Conservation (phyloP, 2,113 vertebrate genomes). For the Toxotes chatareus region DNA sequence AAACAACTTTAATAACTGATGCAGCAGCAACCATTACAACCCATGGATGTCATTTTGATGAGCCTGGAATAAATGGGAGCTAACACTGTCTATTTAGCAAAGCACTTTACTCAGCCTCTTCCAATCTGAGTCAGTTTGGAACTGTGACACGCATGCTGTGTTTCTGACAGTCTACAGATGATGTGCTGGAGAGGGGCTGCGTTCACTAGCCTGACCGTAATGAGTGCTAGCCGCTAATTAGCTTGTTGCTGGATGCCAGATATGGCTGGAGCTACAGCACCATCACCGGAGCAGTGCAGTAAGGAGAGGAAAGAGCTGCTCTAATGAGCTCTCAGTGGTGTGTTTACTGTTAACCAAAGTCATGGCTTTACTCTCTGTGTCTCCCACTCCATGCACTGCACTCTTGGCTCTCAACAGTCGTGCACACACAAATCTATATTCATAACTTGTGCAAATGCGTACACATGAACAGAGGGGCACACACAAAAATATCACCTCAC, state of each 20-base stretch:
- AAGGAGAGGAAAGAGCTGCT: constrained; percentile 62
- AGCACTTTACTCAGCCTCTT: constrained; percentile 55
- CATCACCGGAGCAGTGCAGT: constrained; percentile 69
- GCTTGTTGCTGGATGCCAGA: constrained; percentile 76
- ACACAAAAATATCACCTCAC: constrained; percentile 43
- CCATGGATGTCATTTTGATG: constrained; percentile 48
- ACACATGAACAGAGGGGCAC: constrained; percentile 17
- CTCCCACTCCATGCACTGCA: constrained; percentile 26
- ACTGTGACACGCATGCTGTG: constrained; percentile 54
- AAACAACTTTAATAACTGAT: constrained; percentile 37
- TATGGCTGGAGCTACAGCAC: constrained; percentile 70
- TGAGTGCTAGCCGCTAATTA: constrained; percentile 80
- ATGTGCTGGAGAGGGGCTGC: constrained; percentile 60
- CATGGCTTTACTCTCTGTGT: constrained; percentile 68
- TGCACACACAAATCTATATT: constrained; percentile 49
- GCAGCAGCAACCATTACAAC: constrained; percentile 36
- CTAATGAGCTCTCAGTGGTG: constrained; percentile 83
- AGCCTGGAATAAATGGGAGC: constrained; percentile 43
- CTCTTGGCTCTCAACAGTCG: constrained; percentile 32
- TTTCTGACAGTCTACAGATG: constrained; percentile 74
- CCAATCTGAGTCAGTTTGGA: constrained; percentile 54
- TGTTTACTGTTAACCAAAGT: constrained; percentile 82
- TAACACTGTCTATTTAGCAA: constrained; percentile 58
- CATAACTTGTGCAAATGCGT: constrained; percentile 45
- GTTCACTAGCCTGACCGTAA: constrained; percentile 72